Conservation (phyloP, 2,113 vertebrate genomes). For the Hippocampus abdominalis region DNA sequence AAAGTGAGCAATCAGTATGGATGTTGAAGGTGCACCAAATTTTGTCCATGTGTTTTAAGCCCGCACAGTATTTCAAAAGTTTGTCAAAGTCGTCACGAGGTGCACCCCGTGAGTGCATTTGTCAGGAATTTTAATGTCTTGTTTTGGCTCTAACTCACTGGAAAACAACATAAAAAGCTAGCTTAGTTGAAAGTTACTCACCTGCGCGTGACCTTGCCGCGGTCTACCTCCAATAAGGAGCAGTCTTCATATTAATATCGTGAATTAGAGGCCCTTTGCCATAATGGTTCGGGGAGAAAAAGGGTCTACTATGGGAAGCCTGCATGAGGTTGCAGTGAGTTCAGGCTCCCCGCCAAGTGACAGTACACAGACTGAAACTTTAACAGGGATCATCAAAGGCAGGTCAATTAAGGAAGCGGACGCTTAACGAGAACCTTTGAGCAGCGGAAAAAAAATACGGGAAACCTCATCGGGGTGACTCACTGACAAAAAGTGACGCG, state of each 20-base stretch:
- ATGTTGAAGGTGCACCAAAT: neutral
- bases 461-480: constrained; percentile 49
- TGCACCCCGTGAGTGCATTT: neutral
- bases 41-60: neutral
- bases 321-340: constrained; percentile 36
- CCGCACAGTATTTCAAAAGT: neutral
- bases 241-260: constrained; percentile 43
- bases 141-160: constrained; percentile 5
- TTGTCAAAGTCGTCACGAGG: neutral
- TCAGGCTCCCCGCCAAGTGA: constrained; percentile 52
- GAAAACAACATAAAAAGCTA: constrained; percentile 26
- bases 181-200: constrained; percentile 45
- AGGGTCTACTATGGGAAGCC: neutral
- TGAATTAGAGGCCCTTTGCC: constrained; percentile 44
- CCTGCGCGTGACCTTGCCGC: constrained; percentile 34
- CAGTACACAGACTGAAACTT: constrained; percentile 51
- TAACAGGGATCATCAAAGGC: constrained; percentile 56
- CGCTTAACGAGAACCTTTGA: constrained; percentile 41
- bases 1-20: too few species aligned
- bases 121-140: neutral
- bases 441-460: constrained; percentile 56
- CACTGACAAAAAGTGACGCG: constrained; percentile 59
- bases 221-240: constrained; percentile 30
- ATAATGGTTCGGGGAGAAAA: neutral
- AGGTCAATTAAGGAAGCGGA: constrained; percentile 47